Base-by-base conservation (phyloP, 2,888 invertebrate genomes). In the Pemphredon lugubris region DNA sequence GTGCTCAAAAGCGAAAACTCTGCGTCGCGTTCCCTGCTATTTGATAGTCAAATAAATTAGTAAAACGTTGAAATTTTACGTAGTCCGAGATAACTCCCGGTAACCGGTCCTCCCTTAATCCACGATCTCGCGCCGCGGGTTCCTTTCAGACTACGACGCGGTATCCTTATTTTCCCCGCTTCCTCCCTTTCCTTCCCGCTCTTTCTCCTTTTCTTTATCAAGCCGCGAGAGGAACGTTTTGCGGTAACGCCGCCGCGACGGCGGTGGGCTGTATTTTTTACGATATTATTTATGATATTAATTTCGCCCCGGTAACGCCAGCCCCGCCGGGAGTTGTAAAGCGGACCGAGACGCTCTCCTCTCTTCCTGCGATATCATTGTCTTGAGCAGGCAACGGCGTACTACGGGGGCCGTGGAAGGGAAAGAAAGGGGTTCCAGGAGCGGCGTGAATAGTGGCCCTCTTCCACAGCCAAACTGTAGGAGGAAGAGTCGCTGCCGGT, bases 201-300 rank as follows among this genome's bases (percentile, higher is more conserved):
- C 53, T n/a, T 48, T 32, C 16, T 11, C 21, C 47, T 50, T 23
- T 72, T 65, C 78, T 81, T 80, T 81, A 81, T 81, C 80, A 81
- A 73, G 73, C 64, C 76, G 81, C 76, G 79, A 72, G 79, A 77
- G 79, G 76, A 80, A 73, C 79, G 75, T 81, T 81, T 75, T 75
- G 73, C 73, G 70, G 81, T 67, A 75, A 69, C 72, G 68, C 74
- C 75, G 71, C 64, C 55, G 72, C 54, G 73, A 67, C 67, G 63
- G 57, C 57, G 64, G 64, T 66, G 73, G 75, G 80, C 77, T 83
- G 83, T 86, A 86, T 86, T 88, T 86, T 88, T 88, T 87, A 86
- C 83, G 85, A 87, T 86, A 88, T 89, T 89, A 89, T 90, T 89
- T 89, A 90, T 89, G 89, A 87, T 89, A 90, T 89, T 90, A 90